Conservation (phyloP, 2,113 vertebrate genomes). For the Azemiops feae region DNA sequence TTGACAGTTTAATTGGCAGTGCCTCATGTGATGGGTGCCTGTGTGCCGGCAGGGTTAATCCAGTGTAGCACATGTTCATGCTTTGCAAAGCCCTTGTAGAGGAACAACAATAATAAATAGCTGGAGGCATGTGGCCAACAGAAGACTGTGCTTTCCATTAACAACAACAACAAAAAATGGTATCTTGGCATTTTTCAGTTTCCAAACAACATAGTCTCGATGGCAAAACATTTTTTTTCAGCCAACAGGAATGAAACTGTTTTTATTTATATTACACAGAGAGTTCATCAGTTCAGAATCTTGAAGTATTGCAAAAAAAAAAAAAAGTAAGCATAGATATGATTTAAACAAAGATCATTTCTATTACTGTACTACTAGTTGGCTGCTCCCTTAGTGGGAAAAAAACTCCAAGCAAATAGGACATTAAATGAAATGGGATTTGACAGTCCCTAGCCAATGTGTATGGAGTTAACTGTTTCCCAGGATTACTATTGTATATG, state of each 20-base stretch:
- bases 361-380: neutral
- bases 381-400: neutral
- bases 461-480: neutral
- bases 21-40: neutral
- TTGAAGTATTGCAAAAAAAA: constrained; percentile 22
- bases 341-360: neutral
- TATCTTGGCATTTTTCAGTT: constrained; percentile 9
- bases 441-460: neutral
- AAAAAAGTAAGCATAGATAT: neutral
- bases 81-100: neutral
- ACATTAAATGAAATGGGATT: neutral
- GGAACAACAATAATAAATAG: constrained; percentile 15
- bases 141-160: constrained; percentile 1
- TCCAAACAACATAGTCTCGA: neutral
- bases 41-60: constrained; percentile 4
- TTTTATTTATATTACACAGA: neutral
- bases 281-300: neutral
- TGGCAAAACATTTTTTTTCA: neutral
- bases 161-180: neutral
- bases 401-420: neutral
- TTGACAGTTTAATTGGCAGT: constrained; percentile 16
- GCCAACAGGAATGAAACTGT: neutral
- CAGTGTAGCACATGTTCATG: neutral
- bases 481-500: neutral
- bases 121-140: neutral